Base-by-base conservation (phyloP, 2,797 vertebrate genomes). In the Cyclura pinguis region DNA sequence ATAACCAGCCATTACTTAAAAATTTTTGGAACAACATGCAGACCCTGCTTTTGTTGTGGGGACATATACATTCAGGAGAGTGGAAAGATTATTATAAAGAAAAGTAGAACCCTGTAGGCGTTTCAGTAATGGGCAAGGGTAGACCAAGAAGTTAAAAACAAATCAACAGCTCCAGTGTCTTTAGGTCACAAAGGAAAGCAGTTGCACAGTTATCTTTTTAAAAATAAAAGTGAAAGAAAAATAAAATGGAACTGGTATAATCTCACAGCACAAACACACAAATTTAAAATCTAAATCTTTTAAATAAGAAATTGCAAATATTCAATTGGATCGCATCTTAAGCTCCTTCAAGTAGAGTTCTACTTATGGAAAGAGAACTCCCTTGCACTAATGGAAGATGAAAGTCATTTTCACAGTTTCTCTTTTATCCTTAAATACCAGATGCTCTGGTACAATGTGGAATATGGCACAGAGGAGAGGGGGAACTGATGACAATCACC, bases 1-100 rank as follows among this genome's bases (percentile, higher is more conserved):
- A 87, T 72, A n/a, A 84, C 85, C 91, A 95, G 83, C 83, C 93
- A 91, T 86, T 93, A 67, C 86, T 93, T 90, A 91, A 84, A 84
- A 88, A 84, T n/a, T 87, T 92, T 92, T 91, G 62, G 92, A 52
- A 77, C 50, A 83, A 7, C 64, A 91, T 88, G 69, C 50, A 78
- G 87, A 84, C 77, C 90, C 62, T 29, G 69, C 42, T 85, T 64
- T 18, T 57, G 29, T 82, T 88, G 74, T 90, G 83, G 86, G 55
- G 72, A 80, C 29, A 0, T 1, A 12, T 0, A 0, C 86, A 42
- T 64, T 0, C 14, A 90, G 77, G 29, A 80, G 87, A 88, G 92
- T 67, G 24, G 89, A 12, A 35, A 84, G 18, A 74, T 67, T 88
- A 76, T 81, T 38, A n/a, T 18, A 89, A 76, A 81, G 42, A 72